Evolutionary conservation across 1,140 invertebrate species (phyloP).

Genomic region (Mercenaria mercenaria): DNA sequence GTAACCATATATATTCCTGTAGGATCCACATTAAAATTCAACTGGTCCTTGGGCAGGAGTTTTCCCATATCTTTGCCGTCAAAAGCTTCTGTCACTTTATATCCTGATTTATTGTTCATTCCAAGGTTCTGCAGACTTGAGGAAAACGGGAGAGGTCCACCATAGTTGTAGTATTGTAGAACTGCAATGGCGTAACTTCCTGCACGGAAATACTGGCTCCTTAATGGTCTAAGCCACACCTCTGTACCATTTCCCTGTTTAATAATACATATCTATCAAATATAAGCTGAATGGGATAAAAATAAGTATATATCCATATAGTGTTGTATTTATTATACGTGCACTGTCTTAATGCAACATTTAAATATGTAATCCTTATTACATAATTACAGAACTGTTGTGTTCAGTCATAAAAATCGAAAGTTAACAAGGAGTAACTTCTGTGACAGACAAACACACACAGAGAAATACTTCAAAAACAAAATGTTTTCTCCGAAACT

Average conservation of each 20-base stretch:
- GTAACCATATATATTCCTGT: slow-evolving; percentile 89
- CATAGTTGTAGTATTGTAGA: slow-evolving; percentile 74
- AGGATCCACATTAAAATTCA: slow-evolving; percentile 97
- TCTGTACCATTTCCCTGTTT: slow-evolving; percentile 23
- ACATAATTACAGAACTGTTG: too few species aligned
- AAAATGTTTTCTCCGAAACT: too few species aligned
- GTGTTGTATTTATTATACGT: background rate
- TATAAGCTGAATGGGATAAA: background rate
- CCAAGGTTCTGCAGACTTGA: slow-evolving; percentile 92
- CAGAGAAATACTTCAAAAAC: too few species aligned
- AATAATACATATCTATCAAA: background rate
- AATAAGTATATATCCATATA: background rate
- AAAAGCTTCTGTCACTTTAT: slow-evolving; percentile 91
- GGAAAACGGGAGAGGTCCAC: slow-evolving; percentile 59
- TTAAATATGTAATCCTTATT: too few species aligned
- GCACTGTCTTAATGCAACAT: background rate
- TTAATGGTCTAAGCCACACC: slow-evolving; percentile 79
- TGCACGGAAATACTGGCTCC: slow-evolving; percentile 32
- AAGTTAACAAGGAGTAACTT: too few species aligned
- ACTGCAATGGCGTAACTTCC: slow-evolving; percentile 77
- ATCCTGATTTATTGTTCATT: slow-evolving; percentile 91
- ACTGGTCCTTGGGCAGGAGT: slow-evolving; percentile 93
- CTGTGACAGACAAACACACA: too few species aligned
- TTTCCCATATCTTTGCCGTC: slow-evolving; percentile 88
- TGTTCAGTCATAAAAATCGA: too few species aligned